Conservation (phyloP, 2,888 invertebrate genomes). For the Rhagonycha fulva region DNA sequence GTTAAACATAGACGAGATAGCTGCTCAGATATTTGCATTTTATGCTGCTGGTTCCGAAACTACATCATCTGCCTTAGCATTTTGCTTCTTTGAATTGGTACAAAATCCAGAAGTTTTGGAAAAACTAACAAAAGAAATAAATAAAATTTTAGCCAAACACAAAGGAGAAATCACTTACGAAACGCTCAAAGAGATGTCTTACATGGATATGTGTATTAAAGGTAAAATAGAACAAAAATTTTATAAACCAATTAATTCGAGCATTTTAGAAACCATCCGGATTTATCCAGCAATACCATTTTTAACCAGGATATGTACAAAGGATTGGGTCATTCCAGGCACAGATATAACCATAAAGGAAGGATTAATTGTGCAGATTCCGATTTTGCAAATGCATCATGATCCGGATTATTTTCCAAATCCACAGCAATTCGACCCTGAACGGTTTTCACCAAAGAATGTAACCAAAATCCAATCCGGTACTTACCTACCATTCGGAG, state of each 20-base stretch:
- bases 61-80: slow-evolving; percentile 52
- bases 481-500: slow-evolving; percentile 60
- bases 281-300: slow-evolving; percentile 43
- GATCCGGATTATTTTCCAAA: slow-evolving; percentile 54
- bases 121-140: slow-evolving; percentile 53
- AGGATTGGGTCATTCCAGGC: slow-evolving; percentile 41
- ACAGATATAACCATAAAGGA: slow-evolving; percentile 37
- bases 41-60: slow-evolving; percentile 50
- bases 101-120: slow-evolving; percentile 54
- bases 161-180: slow-evolving; percentile 55
- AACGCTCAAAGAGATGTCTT: slow-evolving; percentile 55
- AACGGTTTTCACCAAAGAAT: slow-evolving; percentile 61
- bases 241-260: not conserved
- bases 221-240: slow-evolving; percentile 36
- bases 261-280: slow-evolving; percentile 41
- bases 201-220: slow-evolving; percentile 55
- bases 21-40: slow-evolving; percentile 41
- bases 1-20: slow-evolving; percentile 16
- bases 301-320: slow-evolving; percentile 35
- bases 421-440: slow-evolving; percentile 65
- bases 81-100: slow-evolving; percentile 58
- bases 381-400: slow-evolving; percentile 40
- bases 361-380: slow-evolving; percentile 35
- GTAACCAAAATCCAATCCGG: slow-evolving; percentile 49
- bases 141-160: slow-evolving; percentile 46